Conservation (phyloP, 1,140 invertebrate species). For the Pogonomyrmex californicus region DNA sequence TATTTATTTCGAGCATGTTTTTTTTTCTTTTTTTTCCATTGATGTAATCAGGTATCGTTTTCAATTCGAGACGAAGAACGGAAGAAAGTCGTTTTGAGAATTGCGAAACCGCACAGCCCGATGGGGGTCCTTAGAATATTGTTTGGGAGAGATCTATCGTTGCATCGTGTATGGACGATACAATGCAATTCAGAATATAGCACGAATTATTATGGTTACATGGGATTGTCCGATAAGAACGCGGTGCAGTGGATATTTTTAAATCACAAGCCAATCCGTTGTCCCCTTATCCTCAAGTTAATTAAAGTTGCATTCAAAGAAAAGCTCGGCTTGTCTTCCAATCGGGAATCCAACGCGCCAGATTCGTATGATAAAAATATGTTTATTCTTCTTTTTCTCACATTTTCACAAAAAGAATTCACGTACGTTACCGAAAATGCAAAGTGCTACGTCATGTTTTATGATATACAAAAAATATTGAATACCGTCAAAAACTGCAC, state of each 20-base stretch:
- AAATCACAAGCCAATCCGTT: slow-evolving; percentile 73
- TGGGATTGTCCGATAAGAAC: slow-evolving; percentile 70
- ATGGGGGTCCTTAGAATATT: slow-evolving; percentile 73
- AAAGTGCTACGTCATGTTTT: slow-evolving; percentile 59
- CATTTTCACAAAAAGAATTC: slow-evolving; percentile 68
- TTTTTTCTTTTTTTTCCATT: slow-evolving; percentile 38
- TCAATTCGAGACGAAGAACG: slow-evolving; percentile 78
- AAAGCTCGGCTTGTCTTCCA: neutral
- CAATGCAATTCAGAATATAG: neutral
- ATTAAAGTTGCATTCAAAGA: slow-evolving; percentile 44
- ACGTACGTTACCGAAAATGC: slow-evolving; percentile 37
- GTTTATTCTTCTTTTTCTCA: slow-evolving; percentile 77
- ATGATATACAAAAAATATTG: slow-evolving; percentile 59
- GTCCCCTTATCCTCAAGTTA: slow-evolving; percentile 68
- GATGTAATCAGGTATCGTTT: slow-evolving; percentile 79
- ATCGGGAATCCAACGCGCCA: slow-evolving; percentile 23
- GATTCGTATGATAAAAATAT: slow-evolving; percentile 21
- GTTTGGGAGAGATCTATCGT: slow-evolving; percentile 56
- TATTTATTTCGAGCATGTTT: slow-evolving; percentile 21
- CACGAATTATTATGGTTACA: slow-evolving; percentile 65
- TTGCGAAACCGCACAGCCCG: slow-evolving; percentile 74
- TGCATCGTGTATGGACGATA: slow-evolving; percentile 67
- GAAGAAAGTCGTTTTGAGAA: slow-evolving; percentile 70
- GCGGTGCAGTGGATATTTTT: slow-evolving; percentile 71
- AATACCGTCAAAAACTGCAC: slow-evolving; percentile 58